A percentile compares a stretch with the other conserved stretches of the same genome.
Evolutionary conservation across 2,113 vertebrate species (phyloP).

Genomic region (Oncorhynchus kisutch): DNA sequence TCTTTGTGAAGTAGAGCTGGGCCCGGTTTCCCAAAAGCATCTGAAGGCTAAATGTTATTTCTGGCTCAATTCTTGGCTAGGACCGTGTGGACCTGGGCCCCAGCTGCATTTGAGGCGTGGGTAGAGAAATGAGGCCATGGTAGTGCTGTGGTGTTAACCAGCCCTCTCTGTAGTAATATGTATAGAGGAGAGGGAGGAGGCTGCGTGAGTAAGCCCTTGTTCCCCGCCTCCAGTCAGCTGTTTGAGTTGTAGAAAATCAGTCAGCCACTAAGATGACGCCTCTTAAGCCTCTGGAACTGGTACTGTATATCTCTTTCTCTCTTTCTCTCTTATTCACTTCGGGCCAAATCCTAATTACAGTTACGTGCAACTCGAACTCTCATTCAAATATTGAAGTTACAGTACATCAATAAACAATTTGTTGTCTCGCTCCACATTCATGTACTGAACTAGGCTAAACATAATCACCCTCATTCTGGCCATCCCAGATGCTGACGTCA

Average conservation of each 20-base stretch:
- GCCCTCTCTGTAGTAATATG: slow-evolving; percentile 38
- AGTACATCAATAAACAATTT: no score
- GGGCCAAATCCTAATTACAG: no score
- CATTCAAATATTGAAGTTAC: no score
- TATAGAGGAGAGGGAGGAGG: slow-evolving; percentile 17
- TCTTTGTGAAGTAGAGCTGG: no score
- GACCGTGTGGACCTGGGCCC: neutral
- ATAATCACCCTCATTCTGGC: slow-evolving; percentile 37
- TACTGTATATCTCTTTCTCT: slow-evolving; percentile 7
- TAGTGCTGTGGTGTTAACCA: slow-evolving; percentile 40
- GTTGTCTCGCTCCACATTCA: neutral
- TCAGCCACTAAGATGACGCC: slow-evolving; percentile 26
- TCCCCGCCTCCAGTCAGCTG: slow-evolving; percentile 36
- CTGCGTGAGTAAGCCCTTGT: slow-evolving; percentile 18
- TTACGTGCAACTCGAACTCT: no score
- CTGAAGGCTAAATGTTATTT: no score
- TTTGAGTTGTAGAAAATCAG: slow-evolving; percentile 34
- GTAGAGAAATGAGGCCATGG: slow-evolving; percentile 40
- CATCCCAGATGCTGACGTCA: slow-evolving; percentile 44
- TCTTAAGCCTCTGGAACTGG: slow-evolving; percentile 8
- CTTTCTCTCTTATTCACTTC: no score
- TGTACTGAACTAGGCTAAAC: slow-evolving; percentile 34
- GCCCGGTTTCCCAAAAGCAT: no score
- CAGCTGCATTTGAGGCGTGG: slow-evolving; percentile 41
- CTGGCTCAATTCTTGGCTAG: no score